Conservation (phyloP, 2,113 vertebrate species). For the Crotalus viridis region DNA sequence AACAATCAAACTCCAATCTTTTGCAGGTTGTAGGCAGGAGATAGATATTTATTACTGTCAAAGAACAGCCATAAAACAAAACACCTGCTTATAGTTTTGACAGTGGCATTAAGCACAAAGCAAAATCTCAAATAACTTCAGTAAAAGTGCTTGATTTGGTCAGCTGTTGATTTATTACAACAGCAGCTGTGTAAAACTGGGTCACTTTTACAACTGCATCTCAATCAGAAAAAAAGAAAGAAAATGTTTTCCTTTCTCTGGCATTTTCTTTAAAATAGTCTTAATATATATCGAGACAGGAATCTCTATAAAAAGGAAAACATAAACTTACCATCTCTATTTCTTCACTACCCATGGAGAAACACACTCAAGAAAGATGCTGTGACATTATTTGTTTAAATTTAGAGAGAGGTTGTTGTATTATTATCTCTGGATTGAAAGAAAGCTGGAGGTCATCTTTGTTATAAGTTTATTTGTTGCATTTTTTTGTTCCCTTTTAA, state of each 20-base stretch:
- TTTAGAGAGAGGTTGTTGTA: not conserved
- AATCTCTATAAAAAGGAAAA: not conserved
- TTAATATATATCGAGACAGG: not conserved
- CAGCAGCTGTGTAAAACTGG: not conserved
- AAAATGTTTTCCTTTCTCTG: not conserved
- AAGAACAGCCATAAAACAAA: not conserved
- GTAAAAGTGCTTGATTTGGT: not conserved
- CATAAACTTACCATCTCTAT: not conserved
- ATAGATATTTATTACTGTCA: not conserved
- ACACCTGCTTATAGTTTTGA: not conserved
- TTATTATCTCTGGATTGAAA: not conserved
- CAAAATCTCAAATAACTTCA: not conserved
- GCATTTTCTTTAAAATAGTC: not conserved
- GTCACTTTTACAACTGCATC: not conserved
- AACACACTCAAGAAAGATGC: not conserved
- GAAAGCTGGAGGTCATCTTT: not conserved
- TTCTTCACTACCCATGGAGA: not conserved
- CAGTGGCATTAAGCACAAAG: not conserved
- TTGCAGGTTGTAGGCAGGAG: not conserved
- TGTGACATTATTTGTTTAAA: not conserved
- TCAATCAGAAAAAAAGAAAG: not conserved
- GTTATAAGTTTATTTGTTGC: not conserved
- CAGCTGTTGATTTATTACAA: not conserved
- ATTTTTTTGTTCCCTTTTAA: not conserved
- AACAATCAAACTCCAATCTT: not conserved